Conservation (phyloP, 2,797 vertebrate species). For the Spinus olivaceus region DNA sequence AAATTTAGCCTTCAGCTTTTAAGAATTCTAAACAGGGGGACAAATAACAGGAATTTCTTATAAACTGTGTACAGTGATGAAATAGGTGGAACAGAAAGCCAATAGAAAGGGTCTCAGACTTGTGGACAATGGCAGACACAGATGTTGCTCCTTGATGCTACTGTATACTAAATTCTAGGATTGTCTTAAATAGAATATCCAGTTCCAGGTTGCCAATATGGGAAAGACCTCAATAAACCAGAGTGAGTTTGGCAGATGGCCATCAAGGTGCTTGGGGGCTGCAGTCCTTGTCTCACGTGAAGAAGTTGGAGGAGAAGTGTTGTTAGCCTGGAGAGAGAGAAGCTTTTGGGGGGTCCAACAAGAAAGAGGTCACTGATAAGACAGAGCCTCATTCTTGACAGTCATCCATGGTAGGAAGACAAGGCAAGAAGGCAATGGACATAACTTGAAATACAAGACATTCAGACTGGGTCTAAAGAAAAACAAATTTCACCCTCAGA, state of each 20-base stretch:
- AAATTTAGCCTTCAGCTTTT: neutral
- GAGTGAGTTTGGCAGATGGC: neutral
- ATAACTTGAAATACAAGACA: neutral
- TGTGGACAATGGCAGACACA: neutral
- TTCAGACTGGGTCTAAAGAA: neutral
- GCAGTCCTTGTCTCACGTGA: neutral
- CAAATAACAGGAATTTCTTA: neutral
- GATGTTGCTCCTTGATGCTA: neutral
- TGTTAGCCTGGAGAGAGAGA: neutral
- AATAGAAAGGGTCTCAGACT: neutral
- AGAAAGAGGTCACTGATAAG: neutral
- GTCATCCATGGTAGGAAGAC: neutral
- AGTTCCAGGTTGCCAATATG: neutral
- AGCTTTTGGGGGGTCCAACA: neutral
- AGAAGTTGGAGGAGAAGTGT: neutral
- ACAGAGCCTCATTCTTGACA: neutral
- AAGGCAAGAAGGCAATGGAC: neutral
- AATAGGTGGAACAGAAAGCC: neutral
- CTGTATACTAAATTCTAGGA: neutral
- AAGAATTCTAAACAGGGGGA: neutral
- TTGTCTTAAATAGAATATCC: neutral
- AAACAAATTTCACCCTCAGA: neutral
- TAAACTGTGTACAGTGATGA: neutral
- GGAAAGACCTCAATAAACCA: neutral
- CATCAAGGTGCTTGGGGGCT: neutral